These are phyloP conservation scores for Takifugu ocellatus DNA, from an alignment of 2,797 vertebrate genomes.

Conservation along the genomic window DNA sequence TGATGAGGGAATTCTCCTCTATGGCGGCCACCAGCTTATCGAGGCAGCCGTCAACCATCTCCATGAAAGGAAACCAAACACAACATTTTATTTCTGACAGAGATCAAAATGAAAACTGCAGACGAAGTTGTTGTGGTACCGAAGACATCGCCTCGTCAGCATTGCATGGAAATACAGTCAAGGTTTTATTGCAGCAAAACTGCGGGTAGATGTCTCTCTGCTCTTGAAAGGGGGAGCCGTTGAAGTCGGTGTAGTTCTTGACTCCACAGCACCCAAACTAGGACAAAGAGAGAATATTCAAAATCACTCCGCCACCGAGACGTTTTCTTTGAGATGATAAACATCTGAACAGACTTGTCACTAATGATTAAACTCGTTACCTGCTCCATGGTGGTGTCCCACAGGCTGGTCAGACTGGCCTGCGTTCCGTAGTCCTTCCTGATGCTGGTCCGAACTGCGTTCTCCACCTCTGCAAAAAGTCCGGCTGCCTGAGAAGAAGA, in stretches of 20 bases:
- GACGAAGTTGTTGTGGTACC: slow-evolving; percentile 32
- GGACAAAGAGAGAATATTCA: slow-evolving; percentile 17
- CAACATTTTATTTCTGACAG: neutral
- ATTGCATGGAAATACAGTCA: accelerated
- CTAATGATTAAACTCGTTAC: slow-evolving; percentile 42
- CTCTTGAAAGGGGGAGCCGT: slow-evolving; percentile 1
- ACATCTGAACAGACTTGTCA: neutral
- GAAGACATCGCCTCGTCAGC: neutral
- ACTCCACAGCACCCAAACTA: slow-evolving; percentile 76
- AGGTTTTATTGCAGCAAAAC: slow-evolving; percentile 42
- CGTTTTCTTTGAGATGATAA: too few relatives aligned
- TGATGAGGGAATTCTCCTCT: slow-evolving; percentile 58
- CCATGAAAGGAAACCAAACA: neutral
- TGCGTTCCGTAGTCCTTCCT: slow-evolving; percentile 17
- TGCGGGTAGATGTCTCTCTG: slow-evolving; percentile 27
- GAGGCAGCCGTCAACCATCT: slow-evolving; percentile 66
- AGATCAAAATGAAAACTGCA: neutral
- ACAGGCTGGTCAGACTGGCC: slow-evolving; percentile 44
- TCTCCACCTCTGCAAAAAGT: slow-evolving; percentile 44
- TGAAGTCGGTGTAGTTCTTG: slow-evolving; percentile 75
- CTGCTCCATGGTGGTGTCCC: slow-evolving; percentile 71
- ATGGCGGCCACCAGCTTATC: slow-evolving; percentile 52
- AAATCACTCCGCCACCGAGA: too few relatives aligned
- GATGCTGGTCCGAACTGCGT: slow-evolving; percentile 31
- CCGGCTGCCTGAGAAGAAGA: slow-evolving; percentile 51